phyloP scores from a whole-genome alignment of 2,888 invertebrate genomes.

The Chrysodeixis includens region DNA sequence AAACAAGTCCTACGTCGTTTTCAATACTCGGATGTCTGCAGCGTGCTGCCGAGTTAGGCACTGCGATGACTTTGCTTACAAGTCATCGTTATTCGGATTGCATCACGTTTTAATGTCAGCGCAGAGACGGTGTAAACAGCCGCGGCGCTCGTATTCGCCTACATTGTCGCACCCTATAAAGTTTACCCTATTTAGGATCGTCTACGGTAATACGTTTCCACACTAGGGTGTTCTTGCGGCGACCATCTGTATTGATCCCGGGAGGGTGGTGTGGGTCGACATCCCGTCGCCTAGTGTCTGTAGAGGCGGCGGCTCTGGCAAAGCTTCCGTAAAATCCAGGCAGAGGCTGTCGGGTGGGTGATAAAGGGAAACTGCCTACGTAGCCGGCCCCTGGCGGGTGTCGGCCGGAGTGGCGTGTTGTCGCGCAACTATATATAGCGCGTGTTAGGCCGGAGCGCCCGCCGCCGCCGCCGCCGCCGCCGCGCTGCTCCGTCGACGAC shows the following conservation, averaged over 20 bases:
- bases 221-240: conserved; percentile 81
- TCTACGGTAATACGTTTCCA: conserved; percentile 69
- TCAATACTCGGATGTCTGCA: conserved; percentile 31
- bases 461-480: conserved; percentile 77
- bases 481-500: conserved; percentile 76
- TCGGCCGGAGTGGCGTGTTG: conserved; percentile 80
- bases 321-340: conserved; percentile 84
- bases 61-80: conserved; percentile 29
- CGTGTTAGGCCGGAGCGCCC: conserved; percentile 83
- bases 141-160: conserved; percentile 27
- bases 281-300: conserved; percentile 84
- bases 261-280: conserved; percentile 86
- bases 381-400: conserved; percentile 86
- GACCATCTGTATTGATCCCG: conserved; percentile 88
- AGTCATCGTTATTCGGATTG: conserved; percentile 27
- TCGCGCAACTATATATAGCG: conserved; percentile 87
- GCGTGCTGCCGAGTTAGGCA: conserved; percentile 10
- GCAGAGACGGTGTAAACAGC: conserved; percentile 17
- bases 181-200: conserved; percentile 63
- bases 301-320: conserved; percentile 78
- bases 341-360: conserved; percentile 86
- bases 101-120: conserved; percentile 30
- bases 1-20: conserved; percentile 45
- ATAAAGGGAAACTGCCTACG: conserved; percentile 88
- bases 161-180: conserved; percentile 61